Evolutionary conservation across 2,113 vertebrate genomes (phyloP).

Genomic region (Rissa tridactyla): DNA sequence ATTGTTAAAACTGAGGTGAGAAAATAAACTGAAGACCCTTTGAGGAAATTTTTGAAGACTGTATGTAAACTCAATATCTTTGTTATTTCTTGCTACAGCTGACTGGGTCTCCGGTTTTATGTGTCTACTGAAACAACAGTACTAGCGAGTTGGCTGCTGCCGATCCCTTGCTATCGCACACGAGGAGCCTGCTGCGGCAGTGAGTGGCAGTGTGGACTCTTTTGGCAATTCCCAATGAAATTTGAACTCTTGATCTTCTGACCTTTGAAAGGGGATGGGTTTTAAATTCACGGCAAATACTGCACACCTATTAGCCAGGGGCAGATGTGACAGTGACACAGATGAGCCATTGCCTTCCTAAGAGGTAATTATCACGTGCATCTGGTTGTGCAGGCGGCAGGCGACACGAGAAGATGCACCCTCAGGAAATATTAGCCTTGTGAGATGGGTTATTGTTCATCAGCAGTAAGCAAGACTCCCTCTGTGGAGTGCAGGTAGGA

Average conservation of each 20-base stretch:
- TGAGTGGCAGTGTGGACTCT: neutral
- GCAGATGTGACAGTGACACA: neutral
- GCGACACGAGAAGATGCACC: neutral
- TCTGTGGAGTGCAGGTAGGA: neutral
- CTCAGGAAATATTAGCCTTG: neutral
- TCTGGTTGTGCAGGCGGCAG: neutral
- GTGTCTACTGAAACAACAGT: neutral
- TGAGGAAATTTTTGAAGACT: neutral
- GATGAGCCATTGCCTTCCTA: neutral
- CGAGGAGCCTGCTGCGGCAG: neutral
- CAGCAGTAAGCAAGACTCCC: neutral
- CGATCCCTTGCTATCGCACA: accelerated
- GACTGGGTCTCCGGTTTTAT: neutral
- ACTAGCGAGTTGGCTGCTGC: neutral
- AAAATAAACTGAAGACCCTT: constrained; percentile 22
- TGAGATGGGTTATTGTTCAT: neutral
- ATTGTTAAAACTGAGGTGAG: neutral
- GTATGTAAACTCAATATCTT: neutral
- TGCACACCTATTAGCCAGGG: neutral
- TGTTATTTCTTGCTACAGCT: neutral
- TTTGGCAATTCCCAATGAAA: neutral
- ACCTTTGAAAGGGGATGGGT: neutral
- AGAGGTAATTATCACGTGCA: neutral
- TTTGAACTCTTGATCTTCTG: neutral
- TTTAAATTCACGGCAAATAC: neutral